phyloP scores from a whole-genome alignment of 2,113 vertebrate species.

The Equus quagga region DNA sequence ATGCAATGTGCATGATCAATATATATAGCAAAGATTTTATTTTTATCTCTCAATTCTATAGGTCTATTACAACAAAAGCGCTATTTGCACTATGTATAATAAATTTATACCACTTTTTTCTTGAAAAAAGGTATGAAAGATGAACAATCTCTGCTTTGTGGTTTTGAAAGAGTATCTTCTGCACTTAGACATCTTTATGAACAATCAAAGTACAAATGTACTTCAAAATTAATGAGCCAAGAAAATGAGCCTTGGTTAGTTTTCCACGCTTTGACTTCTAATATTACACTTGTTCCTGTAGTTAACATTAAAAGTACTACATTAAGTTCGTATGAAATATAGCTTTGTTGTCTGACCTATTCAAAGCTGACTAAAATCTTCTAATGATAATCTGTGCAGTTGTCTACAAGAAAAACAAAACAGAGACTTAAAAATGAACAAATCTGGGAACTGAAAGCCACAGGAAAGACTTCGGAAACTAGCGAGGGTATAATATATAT shows the following conservation, averaged over 20 bases:
- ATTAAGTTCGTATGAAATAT: constrained; percentile 74
- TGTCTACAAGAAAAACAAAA: not conserved
- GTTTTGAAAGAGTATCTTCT: constrained; percentile 68
- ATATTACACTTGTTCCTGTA: constrained; percentile 51
- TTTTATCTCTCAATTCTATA: not conserved
- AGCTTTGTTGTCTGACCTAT: constrained; percentile 43
- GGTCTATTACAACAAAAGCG: not conserved
- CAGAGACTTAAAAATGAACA: not conserved
- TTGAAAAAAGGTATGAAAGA: constrained; percentile 62
- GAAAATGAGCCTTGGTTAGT: constrained; percentile 80
- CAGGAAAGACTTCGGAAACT: not conserved
- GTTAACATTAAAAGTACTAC: constrained; percentile 67
- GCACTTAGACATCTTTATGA: constrained; percentile 72
- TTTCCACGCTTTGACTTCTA: constrained; percentile 74
- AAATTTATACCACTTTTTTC: not conserved
- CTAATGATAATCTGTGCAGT: not conserved
- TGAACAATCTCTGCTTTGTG: constrained; percentile 56
- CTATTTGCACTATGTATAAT: not conserved
- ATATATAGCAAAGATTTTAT: not conserved
- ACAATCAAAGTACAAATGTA: constrained; percentile 70
- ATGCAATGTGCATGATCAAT: not conserved
- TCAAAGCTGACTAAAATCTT: constrained; percentile 42
- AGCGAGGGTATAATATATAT: not conserved
- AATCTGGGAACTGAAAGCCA: not conserved
- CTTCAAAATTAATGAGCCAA: constrained; percentile 85